These are phyloP conservation scores for Andrena dorsata DNA, from an alignment of 2,888 invertebrate species.

Conservation along the genomic window DNA sequence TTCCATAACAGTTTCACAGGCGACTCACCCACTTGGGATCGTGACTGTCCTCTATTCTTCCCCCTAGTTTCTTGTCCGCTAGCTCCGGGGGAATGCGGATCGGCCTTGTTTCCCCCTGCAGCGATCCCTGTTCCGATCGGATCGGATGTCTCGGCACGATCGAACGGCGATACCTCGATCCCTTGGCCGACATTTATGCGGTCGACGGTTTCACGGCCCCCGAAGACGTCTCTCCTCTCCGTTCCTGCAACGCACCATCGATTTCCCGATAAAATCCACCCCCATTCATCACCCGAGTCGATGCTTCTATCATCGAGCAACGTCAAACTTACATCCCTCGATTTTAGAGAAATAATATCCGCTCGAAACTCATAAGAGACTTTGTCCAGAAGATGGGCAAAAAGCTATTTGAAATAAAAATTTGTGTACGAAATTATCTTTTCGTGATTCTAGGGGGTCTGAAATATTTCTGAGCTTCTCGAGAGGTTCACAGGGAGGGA, in stretches of 20 bases:
- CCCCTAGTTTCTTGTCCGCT: background rate
- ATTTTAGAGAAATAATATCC: no score
- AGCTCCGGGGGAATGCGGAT: conserved; percentile 19
- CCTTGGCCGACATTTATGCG: conserved; percentile 11
- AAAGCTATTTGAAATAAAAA: no score
- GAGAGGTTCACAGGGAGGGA: no score
- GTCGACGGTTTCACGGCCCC: conserved; percentile 10
- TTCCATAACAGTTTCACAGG: background rate
- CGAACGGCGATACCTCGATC: background rate
- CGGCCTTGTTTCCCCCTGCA: conserved; percentile 23
- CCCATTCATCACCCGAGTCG: no score
- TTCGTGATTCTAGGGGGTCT: no score
- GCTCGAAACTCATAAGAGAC: no score
- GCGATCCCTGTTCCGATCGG: conserved; percentile 17
- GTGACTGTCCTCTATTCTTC: conserved; percentile 1
- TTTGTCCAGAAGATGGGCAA: no score
- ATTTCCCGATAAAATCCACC: background rate
- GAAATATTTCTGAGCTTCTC: no score
- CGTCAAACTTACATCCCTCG: no score
- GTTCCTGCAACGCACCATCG: conserved; percentile 15
- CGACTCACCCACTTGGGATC: conserved; percentile 23
- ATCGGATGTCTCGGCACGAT: conserved; percentile 11
- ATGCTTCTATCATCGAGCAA: no score
- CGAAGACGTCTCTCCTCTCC: background rate
- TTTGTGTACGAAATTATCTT: no score